These are phyloP conservation scores for Neuroscelio doddi DNA, from an alignment of 2,888 invertebrate genomes.

Conservation along the genomic window DNA sequence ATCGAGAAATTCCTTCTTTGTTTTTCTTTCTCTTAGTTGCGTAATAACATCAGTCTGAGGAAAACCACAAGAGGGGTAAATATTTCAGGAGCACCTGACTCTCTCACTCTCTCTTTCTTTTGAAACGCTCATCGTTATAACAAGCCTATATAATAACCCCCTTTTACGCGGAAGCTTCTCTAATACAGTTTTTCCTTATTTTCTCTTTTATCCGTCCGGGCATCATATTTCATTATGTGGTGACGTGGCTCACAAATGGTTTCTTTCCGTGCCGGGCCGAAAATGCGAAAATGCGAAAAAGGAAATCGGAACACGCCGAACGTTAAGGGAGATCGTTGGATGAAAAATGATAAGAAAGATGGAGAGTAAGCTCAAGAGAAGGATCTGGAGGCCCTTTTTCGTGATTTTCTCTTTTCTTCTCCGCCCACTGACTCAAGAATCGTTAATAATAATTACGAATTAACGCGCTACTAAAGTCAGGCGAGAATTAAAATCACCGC, in stretches of 20 bases:
- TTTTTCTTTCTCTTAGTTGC: not conserved
- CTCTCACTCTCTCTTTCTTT: slow-evolving; percentile 1
- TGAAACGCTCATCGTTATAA: slow-evolving; percentile 5
- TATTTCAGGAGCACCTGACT: slow-evolving; percentile 54
- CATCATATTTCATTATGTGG: slow-evolving; percentile 51
- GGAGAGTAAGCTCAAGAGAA: not conserved
- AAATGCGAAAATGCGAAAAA: slow-evolving; percentile 19
- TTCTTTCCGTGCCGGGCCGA: slow-evolving; percentile 2
- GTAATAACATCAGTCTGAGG: slow-evolving; percentile 5
- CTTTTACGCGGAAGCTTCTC: slow-evolving; percentile 29
- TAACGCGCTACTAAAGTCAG: slow-evolving; percentile 63
- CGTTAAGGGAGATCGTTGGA: slow-evolving; percentile 5
- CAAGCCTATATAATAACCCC: slow-evolving; percentile 45
- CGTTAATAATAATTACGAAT: slow-evolving; percentile 71
- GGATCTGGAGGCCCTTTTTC: slow-evolving; percentile 36
- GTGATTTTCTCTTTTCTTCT: slow-evolving; percentile 25
- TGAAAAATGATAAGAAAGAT: not conserved
- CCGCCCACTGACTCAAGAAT: slow-evolving; percentile 39
- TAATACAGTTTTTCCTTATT: slow-evolving; percentile 33
- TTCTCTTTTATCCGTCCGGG: slow-evolving; percentile 3
- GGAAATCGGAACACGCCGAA: slow-evolving; percentile 28
- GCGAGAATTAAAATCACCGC: slow-evolving; percentile 67
- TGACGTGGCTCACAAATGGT: slow-evolving; percentile 42
- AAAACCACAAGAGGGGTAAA: slow-evolving; percentile 41
- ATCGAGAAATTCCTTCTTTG: slow-evolving; percentile 9